Conservation (phyloP, 2,888 invertebrate species). For the Lepidochrysops patricia region DNA sequence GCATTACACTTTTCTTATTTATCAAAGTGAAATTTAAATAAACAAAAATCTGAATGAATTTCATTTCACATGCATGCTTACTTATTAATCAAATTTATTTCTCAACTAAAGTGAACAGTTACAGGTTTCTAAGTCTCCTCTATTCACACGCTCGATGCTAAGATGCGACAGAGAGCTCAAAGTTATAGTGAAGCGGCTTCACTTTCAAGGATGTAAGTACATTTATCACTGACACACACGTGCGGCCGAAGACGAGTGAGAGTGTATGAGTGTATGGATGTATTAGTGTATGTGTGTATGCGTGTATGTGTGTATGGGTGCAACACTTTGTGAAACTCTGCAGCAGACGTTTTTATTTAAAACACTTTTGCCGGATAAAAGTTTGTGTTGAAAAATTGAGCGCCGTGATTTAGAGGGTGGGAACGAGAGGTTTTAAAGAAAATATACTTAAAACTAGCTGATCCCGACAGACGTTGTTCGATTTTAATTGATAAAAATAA, state of each 20-base stretch:
- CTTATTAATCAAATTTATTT: too few species aligned
- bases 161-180: neutral
- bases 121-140: too few species aligned
- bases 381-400: neutral
- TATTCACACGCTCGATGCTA: too few species aligned
- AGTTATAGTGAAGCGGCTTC: neutral
- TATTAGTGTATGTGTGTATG: neutral
- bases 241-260: neutral
- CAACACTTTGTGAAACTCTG: constrained; percentile 9
- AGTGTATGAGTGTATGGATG: neutral
- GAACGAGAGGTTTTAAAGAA: neutral
- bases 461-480: too few species aligned
- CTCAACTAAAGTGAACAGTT: too few species aligned
- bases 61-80: too few species aligned
- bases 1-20: too few species aligned
- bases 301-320: neutral
- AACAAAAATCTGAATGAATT: too few species aligned
- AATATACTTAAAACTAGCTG: too few species aligned
- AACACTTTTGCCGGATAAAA: constrained; percentile 3
- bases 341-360: constrained; percentile 4
- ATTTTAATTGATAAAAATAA: too few species aligned
- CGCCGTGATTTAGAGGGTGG: neutral
- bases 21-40: too few species aligned
- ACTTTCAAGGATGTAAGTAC: neutral
- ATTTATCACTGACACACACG: neutral